Conservation (phyloP, 2,888 invertebrate species). For the Pegoplata infirma region DNA sequence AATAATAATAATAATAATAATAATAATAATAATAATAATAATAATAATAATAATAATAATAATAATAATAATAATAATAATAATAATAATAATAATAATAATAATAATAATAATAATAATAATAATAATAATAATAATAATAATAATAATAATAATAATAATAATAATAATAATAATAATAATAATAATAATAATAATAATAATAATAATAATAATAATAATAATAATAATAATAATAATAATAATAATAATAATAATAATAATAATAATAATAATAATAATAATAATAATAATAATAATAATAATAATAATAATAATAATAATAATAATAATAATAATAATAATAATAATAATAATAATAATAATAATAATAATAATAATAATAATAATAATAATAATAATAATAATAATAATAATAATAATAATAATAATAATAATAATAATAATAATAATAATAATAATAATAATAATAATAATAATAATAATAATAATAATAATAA, state of each 20-base stretch:
- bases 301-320: not conserved
- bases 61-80: conserved; percentile 1
- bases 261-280: conserved; percentile 1
- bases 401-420: not conserved
- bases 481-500: not conserved
- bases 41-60: conserved; percentile 1
- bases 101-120: conserved; percentile 1
- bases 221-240: conserved; percentile 1
- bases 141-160: conserved; percentile 1
- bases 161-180: not conserved
- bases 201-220: not conserved
- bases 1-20: conserved; percentile 1
- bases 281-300: conserved; percentile 1
- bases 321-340: not conserved
- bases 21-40: conserved; percentile 1
- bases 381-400: not conserved
- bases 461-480: not conserved
- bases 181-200: not conserved
- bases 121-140: conserved; percentile 1
- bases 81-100: conserved; percentile 1
- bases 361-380: not conserved
- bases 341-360: not conserved
- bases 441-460: not conserved
- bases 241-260: conserved; percentile 1
- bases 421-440: not conserved